Conservation (phyloP, 2,888 invertebrate species). For the Harpagoxenus sublaevis region DNA sequence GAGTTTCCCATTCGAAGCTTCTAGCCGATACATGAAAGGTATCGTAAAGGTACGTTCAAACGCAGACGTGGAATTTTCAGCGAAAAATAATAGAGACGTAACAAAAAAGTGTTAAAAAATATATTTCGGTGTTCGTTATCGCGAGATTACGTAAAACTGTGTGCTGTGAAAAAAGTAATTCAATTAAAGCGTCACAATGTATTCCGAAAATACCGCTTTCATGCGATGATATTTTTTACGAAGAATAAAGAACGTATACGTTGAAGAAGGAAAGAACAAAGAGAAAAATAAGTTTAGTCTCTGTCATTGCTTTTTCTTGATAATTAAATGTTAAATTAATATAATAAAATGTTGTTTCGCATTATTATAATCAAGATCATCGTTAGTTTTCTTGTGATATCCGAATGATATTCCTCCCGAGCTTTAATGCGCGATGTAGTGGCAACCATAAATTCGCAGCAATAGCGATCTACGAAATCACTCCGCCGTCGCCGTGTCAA, state of each 20-base stretch:
- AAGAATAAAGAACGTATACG: neutral
- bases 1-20: neutral
- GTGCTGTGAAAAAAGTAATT: neutral
- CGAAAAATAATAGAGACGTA: neutral
- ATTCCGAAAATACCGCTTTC: neutral
- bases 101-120: conserved; percentile 19
- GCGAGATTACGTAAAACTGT: neutral
- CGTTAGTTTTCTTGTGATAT: conserved; percentile 17
- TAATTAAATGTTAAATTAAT: neutral
- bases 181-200: neutral
- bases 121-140: neutral
- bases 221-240: neutral
- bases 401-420: neutral
- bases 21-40: neutral
- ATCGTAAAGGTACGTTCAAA: neutral
- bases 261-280: neutral
- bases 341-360: neutral
- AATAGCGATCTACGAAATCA: conserved; percentile 50
- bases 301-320: neutral
- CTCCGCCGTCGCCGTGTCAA: conserved; percentile 44
- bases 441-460: conserved; percentile 35
- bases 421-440: conserved; percentile 8
- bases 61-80: neutral
- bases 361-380: neutral
- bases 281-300: neutral